Evolutionary conservation across 2,797 vertebrate genomes (phyloP).

Genomic region (Periparus ater): DNA sequence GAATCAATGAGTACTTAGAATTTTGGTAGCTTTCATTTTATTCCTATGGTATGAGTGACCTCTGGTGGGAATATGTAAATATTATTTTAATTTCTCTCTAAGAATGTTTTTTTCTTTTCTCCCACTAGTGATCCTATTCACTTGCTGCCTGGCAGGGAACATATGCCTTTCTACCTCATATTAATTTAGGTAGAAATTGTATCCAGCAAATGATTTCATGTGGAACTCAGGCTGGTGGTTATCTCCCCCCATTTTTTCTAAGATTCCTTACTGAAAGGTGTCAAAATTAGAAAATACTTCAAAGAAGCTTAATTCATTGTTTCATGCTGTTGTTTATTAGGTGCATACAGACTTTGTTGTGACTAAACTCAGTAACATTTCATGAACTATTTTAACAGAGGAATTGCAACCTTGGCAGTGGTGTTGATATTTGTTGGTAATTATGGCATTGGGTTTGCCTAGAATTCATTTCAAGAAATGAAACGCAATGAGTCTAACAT

Average conservation of each 20-base stretch:
- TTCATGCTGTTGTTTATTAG: background rate
- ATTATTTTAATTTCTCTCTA: background rate
- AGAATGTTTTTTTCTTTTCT: background rate
- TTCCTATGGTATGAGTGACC: slow-evolving; percentile 56
- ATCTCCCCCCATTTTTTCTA: background rate
- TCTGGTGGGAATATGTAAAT: slow-evolving; percentile 51
- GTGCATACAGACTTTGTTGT: background rate
- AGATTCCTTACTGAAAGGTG: background rate
- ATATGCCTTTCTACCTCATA: background rate
- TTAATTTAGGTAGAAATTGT: background rate
- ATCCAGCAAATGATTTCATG: background rate
- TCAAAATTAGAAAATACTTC: background rate
- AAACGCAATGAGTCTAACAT: background rate
- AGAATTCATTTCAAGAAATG: background rate
- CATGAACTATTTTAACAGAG: background rate
- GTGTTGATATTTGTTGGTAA: background rate
- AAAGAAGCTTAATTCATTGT: background rate
- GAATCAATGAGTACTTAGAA: background rate
- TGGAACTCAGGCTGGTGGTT: background rate
- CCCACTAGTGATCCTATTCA: background rate
- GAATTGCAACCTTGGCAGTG: background rate
- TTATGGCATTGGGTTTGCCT: background rate
- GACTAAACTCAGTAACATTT: background rate
- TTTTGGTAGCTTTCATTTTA: background rate
- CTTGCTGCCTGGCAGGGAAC: background rate